phyloP scores from a whole-genome alignment of 2,888 invertebrate species.

The Blastobasis lacticolella region DNA sequence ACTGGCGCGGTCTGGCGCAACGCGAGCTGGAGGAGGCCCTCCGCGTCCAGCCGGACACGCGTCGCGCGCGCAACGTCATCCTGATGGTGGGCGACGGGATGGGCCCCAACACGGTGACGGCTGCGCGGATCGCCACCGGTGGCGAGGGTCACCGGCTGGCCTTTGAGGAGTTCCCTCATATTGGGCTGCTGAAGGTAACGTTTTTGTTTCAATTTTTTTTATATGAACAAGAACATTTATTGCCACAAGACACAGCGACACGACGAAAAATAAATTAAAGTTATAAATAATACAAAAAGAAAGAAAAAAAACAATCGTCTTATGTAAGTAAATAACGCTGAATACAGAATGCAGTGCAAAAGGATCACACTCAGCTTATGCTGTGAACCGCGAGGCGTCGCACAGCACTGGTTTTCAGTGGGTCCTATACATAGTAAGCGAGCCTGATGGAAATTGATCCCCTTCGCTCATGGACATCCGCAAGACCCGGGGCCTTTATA shows the following conservation, averaged over 20 bases:
- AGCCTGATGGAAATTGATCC: too few relatives aligned
- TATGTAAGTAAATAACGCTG: too few relatives aligned
- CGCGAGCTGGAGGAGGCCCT: slow-evolving; percentile 73
- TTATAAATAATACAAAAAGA: not conserved
- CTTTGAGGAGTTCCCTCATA: slow-evolving; percentile 88
- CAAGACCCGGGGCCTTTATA: too few relatives aligned
- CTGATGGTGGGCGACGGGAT: slow-evolving; percentile 93
- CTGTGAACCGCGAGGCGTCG: too few relatives aligned
- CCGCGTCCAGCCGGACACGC: slow-evolving; percentile 70
- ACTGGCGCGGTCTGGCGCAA: slow-evolving; percentile 65
- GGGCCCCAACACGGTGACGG: slow-evolving; percentile 89
- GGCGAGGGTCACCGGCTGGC: slow-evolving; percentile 82
- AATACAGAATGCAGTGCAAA: too few relatives aligned
- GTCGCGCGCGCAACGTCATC: slow-evolving; percentile 86
- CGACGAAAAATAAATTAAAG: not conserved
- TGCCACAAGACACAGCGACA: not conserved
- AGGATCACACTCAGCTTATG: too few relatives aligned
- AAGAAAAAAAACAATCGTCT: not conserved
- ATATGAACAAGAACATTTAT: too few relatives aligned
- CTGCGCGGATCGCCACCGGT: slow-evolving; percentile 84
- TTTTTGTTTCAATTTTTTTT: too few relatives aligned
- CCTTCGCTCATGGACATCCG: too few relatives aligned
- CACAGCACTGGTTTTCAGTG: too few relatives aligned
- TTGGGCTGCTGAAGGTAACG: slow-evolving; percentile 86
- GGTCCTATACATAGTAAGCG: too few relatives aligned